Conservation (phyloP, 2,797 vertebrate species). For the Champsocephalus gunnari region DNA sequence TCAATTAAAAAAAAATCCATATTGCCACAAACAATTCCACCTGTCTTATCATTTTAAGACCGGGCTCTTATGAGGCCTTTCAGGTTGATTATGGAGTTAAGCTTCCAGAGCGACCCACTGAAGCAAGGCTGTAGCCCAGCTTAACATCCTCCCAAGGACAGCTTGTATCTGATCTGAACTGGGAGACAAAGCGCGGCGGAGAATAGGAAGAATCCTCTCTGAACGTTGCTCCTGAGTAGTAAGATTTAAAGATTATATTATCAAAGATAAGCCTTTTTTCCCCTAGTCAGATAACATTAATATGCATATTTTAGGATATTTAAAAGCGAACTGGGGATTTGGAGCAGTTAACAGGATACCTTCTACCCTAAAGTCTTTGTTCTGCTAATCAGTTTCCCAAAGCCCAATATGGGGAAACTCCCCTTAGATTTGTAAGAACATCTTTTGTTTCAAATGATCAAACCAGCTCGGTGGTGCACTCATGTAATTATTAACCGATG, state of each 20-base stretch:
- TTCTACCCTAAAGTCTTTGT: slow-evolving; percentile 41
- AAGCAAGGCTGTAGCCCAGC: slow-evolving; percentile 47
- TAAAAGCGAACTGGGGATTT: slow-evolving; percentile 49
- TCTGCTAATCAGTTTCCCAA: slow-evolving; percentile 47
- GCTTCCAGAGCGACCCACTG: slow-evolving; percentile 54
- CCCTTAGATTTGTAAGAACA: slow-evolving; percentile 28
- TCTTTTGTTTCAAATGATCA: slow-evolving; percentile 35
- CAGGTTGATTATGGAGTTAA: slow-evolving; percentile 68
- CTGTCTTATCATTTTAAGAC: slow-evolving; percentile 21
- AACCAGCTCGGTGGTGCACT: slow-evolving; percentile 8
- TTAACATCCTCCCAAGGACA: slow-evolving; percentile 54
- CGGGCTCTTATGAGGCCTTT: slow-evolving; percentile 56
- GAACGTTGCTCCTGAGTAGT: slow-evolving; percentile 44
- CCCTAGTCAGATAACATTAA: slow-evolving; percentile 27
- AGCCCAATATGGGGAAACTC: slow-evolving; percentile 22
- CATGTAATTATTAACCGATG: slow-evolving; percentile 51
- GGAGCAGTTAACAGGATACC: slow-evolving; percentile 55
- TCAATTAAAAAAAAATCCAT: slow-evolving; percentile 6
- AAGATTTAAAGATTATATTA: slow-evolving; percentile 54
- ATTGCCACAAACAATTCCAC: slow-evolving; percentile 25
- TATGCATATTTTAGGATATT: slow-evolving; percentile 44
- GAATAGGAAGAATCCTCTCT: slow-evolving; percentile 24
- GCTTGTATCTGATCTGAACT: slow-evolving; percentile 34
- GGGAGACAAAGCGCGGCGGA: slow-evolving; percentile 36
- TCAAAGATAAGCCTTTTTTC: slow-evolving; percentile 29